Evolutionary conservation across 2,113 vertebrate genomes (phyloP).

Genomic region (Halcyon malimbica): DNA sequence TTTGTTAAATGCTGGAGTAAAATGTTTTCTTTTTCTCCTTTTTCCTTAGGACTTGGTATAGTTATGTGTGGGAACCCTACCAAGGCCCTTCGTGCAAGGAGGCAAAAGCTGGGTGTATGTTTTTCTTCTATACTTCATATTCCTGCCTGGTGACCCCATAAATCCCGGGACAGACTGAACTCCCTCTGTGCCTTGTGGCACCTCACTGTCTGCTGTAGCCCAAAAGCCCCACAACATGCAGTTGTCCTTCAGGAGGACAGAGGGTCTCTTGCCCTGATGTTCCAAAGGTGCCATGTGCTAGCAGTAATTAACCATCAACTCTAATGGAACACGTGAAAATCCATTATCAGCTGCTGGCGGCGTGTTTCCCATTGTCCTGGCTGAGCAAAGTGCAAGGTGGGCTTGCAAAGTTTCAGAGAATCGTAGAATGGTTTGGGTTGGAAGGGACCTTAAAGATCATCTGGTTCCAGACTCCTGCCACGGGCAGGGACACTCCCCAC

Average conservation of each 20-base stretch:
- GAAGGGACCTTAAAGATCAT: neutral
- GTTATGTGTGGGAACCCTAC: conserved; percentile 92
- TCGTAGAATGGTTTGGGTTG: neutral
- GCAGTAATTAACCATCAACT: neutral
- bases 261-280: neutral
- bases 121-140: neutral
- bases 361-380: neutral
- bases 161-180: neutral
- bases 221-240: neutral
- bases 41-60: conserved; percentile 78
- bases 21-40: conserved; percentile 10
- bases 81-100: conserved; percentile 81
- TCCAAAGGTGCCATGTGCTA: neutral
- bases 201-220: neutral
- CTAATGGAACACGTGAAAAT: neutral
- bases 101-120: conserved; percentile 83
- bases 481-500: neutral
- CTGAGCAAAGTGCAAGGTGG: neutral
- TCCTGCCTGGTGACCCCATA: neutral
- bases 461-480: neutral
- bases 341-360: rapidly evolving
- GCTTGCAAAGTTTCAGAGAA: neutral
- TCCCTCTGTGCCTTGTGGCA: neutral
- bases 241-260: neutral
- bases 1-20: neutral